Percentiles rank a stretch among this genome's conserved stretches.
Evolutionary conservation across 2,113 vertebrate genomes (phyloP).

Genomic region (Lepisosteus osseus): DNA sequence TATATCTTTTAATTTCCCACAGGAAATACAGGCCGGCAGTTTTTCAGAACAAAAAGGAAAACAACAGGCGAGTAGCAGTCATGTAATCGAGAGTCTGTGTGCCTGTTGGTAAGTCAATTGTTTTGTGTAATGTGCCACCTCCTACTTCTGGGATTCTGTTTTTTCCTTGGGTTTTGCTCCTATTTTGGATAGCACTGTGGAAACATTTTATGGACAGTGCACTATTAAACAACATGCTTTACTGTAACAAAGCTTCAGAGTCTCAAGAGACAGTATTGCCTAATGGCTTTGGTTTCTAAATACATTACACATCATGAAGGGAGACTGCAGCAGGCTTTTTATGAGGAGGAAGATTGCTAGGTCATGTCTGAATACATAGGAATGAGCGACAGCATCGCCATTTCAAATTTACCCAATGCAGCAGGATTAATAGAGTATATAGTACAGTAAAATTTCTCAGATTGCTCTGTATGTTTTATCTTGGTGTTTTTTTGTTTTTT

Average conservation of each 20-base stretch:
- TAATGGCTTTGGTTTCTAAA: neutral
- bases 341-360: no score
- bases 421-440: neutral
- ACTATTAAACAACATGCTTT: neutral
- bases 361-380: neutral
- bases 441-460: no score
- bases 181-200: neutral
- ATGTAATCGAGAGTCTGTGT: conserved; percentile 17
- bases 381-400: neutral
- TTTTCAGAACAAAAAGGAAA: conserved; percentile 35
- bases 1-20: conserved; percentile 73
- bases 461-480: no score
- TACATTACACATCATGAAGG: neutral
- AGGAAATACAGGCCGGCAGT: conserved; percentile 70
- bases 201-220: neutral
- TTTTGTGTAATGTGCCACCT: conserved; percentile 11
- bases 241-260: neutral
- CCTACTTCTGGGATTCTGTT: conserved; percentile 5
- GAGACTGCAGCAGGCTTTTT: neutral
- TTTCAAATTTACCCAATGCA: neutral
- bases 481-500: no score
- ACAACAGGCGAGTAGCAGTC: conserved; percentile 13
- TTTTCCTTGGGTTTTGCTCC: neutral
- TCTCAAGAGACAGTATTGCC: neutral
- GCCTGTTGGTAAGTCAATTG: conserved; percentile 12